phyloP scores from a whole-genome alignment of 2,113 vertebrate species.

The Ceyx melanurus region DNA sequence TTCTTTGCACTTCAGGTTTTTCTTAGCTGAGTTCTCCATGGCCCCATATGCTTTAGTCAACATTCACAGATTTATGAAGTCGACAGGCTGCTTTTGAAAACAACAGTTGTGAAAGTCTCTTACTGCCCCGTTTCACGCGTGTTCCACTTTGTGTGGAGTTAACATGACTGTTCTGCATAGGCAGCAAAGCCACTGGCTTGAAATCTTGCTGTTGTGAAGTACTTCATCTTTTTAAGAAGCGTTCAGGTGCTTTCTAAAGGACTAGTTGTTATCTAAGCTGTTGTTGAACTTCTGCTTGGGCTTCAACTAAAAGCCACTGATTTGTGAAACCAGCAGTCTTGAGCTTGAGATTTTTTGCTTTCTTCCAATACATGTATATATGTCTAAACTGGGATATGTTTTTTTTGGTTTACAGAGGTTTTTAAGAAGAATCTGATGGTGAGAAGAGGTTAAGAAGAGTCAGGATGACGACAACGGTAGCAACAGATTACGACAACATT shows the following conservation, averaged over 20 bases:
- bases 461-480: constrained; percentile 93
- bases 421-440: constrained; percentile 82
- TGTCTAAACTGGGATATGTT: background rate
- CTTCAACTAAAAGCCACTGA: background rate
- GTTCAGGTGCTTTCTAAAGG: background rate
- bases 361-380: background rate
- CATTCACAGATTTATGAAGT: background rate
- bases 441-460: constrained; percentile 72
- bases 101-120: background rate
- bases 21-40: background rate
- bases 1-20: background rate
- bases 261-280: background rate
- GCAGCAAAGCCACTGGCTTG: background rate
- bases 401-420: constrained; percentile 64
- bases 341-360: background rate
- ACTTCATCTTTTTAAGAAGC: background rate
- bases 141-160: background rate
- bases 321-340: background rate
- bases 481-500: constrained; percentile 91
- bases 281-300: background rate
- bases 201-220: background rate
- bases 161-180: background rate
- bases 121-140: fast-evolving
- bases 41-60: background rate
- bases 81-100: background rate